Conservation (phyloP, 2,888 invertebrate genomes). For the Philonicus albiceps region DNA sequence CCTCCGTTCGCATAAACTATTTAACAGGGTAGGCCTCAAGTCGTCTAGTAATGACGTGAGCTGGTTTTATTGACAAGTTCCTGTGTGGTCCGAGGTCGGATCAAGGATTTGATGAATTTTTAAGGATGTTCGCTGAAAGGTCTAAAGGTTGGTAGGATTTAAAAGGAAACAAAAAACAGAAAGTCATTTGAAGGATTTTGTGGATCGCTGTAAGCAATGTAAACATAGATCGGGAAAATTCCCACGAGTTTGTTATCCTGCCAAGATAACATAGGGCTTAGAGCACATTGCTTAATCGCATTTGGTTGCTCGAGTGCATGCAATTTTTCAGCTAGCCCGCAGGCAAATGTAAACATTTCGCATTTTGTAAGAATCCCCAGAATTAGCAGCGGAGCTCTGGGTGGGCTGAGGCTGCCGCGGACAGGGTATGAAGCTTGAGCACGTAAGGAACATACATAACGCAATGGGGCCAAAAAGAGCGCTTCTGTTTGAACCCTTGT, state of each 20-base stretch:
- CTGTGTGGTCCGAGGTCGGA: background rate
- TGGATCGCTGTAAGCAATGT: background rate
- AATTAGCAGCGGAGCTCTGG: background rate
- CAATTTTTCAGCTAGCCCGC: background rate
- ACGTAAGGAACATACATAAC: background rate
- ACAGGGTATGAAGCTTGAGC: background rate
- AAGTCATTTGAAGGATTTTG: background rate
- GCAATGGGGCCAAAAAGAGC: background rate
- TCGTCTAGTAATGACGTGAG: background rate
- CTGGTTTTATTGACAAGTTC: background rate
- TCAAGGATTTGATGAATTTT: background rate
- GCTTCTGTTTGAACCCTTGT: conserved; percentile 24
- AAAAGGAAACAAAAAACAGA: background rate
- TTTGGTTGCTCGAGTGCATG: background rate
- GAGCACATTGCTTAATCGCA: background rate
- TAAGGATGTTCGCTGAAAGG: background rate
- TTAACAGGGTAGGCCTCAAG: background rate
- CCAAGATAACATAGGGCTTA: background rate
- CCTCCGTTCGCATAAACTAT: background rate
- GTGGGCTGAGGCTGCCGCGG: background rate
- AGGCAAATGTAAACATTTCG: background rate
- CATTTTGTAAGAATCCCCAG: background rate
- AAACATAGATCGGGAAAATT: background rate
- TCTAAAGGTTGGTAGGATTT: background rate
- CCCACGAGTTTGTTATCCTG: background rate